Evolutionary conservation across 2,888 invertebrate genomes (phyloP), one percentile per base, ranked within the genome.

Genomic region (Oasisia sp.): DNA sequence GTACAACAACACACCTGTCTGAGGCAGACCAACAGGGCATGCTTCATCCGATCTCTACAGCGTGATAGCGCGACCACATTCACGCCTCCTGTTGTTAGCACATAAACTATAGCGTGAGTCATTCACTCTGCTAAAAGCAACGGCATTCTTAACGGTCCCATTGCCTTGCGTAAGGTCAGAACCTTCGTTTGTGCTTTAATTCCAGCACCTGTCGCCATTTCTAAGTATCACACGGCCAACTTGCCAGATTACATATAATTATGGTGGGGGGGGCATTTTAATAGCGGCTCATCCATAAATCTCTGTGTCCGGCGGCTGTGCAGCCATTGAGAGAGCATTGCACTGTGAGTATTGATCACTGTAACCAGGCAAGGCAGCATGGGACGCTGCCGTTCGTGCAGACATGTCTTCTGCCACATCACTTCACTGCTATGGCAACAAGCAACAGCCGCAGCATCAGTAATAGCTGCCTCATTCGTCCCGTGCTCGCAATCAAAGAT

Each of bases 381-480:
- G 74, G 14, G 19, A 74, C 5, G 74, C 74, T 74, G 74, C 74
- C 74, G 0, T 74, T 27, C 74, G n/a, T 74, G 74, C 27, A 74
- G 74, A 74, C 74, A n/a, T 14, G 74, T 74, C 56, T n/a, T 74
- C 74, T 74, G 74, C 74, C 74, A 74, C 74, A 74, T 74, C 74
- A n/a, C 74, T 74, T 19, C 74, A 74, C n/a, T 74, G 74, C 74
- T 74, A 74, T 74, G 74, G 74, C 74, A 74, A 74, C 74, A 74
- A 74, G 74, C 74, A 27, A 27, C 74, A 74, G 74, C 50, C 50
- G 50, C 74, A 74, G n/a, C 27, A 74, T 74, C 27, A 74, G 27
- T 74, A 74, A 5, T 19, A 74, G 19, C 27, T 27, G 74, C 74
- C 74, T 27, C 19, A 74, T n/a, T 27, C n/a, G 74, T 27, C 3